phyloP scores from a whole-genome alignment of 30 jellyfish, hydroid and myxozoan species.

The Mastigias papua region DNA sequence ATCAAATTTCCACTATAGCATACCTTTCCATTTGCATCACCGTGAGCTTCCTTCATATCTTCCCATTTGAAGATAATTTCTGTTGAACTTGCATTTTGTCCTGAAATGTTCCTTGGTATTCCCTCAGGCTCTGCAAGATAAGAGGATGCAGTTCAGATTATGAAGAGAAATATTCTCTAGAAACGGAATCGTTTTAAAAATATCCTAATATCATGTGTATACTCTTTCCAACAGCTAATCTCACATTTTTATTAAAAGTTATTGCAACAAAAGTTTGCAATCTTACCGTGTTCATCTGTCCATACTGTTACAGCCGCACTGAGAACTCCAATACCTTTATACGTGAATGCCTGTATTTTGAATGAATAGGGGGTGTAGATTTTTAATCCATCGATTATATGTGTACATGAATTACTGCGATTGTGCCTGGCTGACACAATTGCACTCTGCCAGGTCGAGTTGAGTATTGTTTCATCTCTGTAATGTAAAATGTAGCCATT shows the following conservation, averaged over 20 bases:
- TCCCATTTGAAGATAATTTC: constrained; percentile 44
- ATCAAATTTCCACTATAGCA: neutral
- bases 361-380: constrained; percentile 45
- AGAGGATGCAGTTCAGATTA: neutral
- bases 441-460: constrained; percentile 10
- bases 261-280: constrained; percentile 14
- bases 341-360: constrained; percentile 37
- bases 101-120: constrained; percentile 29
- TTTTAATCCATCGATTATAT: constrained; percentile 30
- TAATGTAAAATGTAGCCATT: constrained; percentile 33
- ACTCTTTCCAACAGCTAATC: too few relatives aligned
- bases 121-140: constrained; percentile 30
- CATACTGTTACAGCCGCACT: constrained; percentile 37
- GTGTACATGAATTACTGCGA: constrained; percentile 11
- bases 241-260: too few relatives aligned
- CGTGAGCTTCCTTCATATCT: constrained; percentile 50
- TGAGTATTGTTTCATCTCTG: constrained; percentile 20
- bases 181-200: constrained; percentile 2
- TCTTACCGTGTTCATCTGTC: constrained; percentile 67
- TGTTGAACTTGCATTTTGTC: constrained; percentile 39
- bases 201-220: too few relatives aligned
- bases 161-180: constrained; percentile 6
- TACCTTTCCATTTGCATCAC: constrained; percentile 75
- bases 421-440: neutral
- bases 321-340: constrained; percentile 31